Evolutionary conservation across 2,888 invertebrate genomes (phyloP).

Genomic region (Mythimna loreyi): DNA sequence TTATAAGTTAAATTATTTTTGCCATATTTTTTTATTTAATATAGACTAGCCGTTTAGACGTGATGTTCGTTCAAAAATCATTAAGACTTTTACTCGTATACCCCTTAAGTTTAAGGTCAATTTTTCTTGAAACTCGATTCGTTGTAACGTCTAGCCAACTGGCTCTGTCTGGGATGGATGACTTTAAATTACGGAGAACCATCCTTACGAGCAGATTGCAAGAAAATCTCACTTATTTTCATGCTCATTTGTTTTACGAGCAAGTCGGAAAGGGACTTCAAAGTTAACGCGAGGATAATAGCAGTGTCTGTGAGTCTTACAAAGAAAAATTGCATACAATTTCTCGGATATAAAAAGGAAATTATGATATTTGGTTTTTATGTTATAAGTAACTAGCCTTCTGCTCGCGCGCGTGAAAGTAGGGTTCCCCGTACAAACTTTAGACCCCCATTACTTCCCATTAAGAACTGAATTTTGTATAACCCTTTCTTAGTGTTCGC

Average conservation of each 20-base stretch:
- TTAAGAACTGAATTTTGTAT: too few species aligned
- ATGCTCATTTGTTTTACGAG: slow-evolving; percentile 41
- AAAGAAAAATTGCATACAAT: background rate
- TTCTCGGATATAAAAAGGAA: background rate
- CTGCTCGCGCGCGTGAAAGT: too few species aligned
- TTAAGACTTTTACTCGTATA: too few species aligned
- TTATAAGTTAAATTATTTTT: too few species aligned
- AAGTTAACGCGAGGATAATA: slow-evolving; percentile 1
- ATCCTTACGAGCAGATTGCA: slow-evolving; percentile 32
- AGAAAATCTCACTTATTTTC: slow-evolving; percentile 41
- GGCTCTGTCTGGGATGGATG: slow-evolving; percentile 49
- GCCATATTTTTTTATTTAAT: too few species aligned
- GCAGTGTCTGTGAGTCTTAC: background rate
- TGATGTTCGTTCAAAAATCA: too few species aligned
- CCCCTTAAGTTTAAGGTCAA: slow-evolving; percentile 9
- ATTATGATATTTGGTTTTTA: background rate
- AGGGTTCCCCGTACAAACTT: too few species aligned
- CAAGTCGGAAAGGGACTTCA: background rate
- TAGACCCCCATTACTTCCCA: too few species aligned
- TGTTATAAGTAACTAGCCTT: background rate
- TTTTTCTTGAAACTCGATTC: slow-evolving; percentile 18
- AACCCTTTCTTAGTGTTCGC: too few species aligned
- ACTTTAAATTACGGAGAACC: slow-evolving; percentile 16
- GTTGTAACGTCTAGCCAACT: slow-evolving; percentile 34
- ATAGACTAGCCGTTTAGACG: too few species aligned